These are phyloP conservation scores for Drosophila ambigua DNA, from an alignment of 1,140 invertebrate species.

Conservation along the genomic window DNA sequence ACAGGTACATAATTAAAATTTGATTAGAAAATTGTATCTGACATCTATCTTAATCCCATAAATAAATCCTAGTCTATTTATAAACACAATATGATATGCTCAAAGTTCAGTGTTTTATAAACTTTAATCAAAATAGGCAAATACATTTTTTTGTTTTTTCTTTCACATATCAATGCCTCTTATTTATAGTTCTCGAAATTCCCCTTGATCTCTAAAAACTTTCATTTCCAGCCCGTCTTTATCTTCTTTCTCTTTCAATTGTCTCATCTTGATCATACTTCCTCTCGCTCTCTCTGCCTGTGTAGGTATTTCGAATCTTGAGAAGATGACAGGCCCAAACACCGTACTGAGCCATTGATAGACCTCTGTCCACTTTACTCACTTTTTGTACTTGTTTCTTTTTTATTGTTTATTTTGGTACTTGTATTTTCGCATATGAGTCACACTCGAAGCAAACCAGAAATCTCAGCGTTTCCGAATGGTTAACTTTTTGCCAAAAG, in stretches of 20 bases:
- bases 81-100: no score
- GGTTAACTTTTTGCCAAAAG: constrained; percentile 27
- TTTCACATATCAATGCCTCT: no score
- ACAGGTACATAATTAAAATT: no score
- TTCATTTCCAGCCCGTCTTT: constrained; percentile 5
- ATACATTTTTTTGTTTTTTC: no score
- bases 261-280: background rate
- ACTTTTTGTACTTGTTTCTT: constrained; percentile 9
- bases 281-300: background rate
- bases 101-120: no score
- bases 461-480: constrained; percentile 27
- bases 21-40: no score
- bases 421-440: constrained; percentile 6
- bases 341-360: background rate
- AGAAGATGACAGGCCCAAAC: no score
- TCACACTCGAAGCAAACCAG: constrained; percentile 16
- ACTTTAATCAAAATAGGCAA: no score
- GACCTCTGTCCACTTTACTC: constrained; percentile 3
- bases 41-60: no score
- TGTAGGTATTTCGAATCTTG: background rate
- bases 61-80: no score
- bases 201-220: background rate
- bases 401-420: constrained; percentile 15
- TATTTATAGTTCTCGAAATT: background rate
- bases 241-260: background rate